Evolutionary conservation across 2,113 vertebrate genomes (phyloP), one percentile per base, ranked within the genome.

Genomic region (Acrocephalus kingi): DNA sequence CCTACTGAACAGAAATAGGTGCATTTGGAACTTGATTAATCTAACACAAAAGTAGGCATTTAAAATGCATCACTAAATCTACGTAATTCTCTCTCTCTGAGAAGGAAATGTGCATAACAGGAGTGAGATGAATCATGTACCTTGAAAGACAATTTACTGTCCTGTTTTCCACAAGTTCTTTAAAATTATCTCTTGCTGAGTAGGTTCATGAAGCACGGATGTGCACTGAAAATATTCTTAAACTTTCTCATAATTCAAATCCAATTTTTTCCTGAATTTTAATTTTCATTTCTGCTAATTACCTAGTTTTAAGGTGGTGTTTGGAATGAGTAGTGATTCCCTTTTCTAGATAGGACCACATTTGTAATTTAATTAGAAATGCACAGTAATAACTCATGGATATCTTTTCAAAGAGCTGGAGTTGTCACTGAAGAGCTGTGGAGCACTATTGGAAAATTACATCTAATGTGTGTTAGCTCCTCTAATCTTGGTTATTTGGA

Each of bases 171-270:
- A 55, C 11, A 46, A 46, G 27, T 46, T 69, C 11, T 84, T 61
- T 49, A 24, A 41, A 77, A 54, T 48, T 56, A 8, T 43, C 7
- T 52, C n/a, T 18, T 69, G 13, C 39, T 88, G 31, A 69, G 56
- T 61, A 39, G 11, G 7, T 41, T 43, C 14, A 45, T 3, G 22
- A 76, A 54, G 2, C 0, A 0, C 10, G 41, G 30, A 43, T 17
- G 4, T 61, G 49, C 9, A 20, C 28, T 84, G 43, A 71, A 81
- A 81, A 58, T 45, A 41, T 67, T 73, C 27, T 41, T 74, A 28
- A 20, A 28, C 74, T 27, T 22, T 22, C 46, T 84, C 20, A 25
- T 71, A 7, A 54, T 85, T 85, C 2, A 5, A 77, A 69, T 41
- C 1, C 0, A 22, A 2, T 2, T 71, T 92, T 16, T 46, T 35